Conservation (phyloP, 2,888 invertebrate genomes). For the Bugula neritina region DNA sequence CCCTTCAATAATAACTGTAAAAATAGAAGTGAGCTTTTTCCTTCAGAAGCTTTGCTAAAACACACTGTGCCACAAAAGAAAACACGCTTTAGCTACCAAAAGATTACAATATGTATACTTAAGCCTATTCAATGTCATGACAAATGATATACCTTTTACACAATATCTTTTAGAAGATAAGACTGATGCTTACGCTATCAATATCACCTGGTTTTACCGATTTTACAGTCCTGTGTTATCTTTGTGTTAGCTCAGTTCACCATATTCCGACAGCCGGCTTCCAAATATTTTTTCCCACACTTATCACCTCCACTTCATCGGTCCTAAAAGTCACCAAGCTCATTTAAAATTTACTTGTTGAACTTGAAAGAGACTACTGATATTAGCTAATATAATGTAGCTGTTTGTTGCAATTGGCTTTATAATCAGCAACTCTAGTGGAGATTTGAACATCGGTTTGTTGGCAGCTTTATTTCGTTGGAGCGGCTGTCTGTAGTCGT, state of each 20-base stretch:
- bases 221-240: background rate
- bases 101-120: too few relatives aligned
- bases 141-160: background rate
- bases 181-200: background rate
- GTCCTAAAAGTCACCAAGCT: background rate
- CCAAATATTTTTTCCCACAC: background rate
- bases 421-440: background rate
- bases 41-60: too few relatives aligned
- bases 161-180: background rate
- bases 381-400: background rate
- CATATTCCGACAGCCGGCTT: slow-evolving; percentile 1
- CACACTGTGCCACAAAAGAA: too few relatives aligned
- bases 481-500: background rate
- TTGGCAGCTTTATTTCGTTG: background rate
- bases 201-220: background rate
- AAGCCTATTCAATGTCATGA: background rate
- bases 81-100: too few relatives aligned
- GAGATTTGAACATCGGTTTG: background rate
- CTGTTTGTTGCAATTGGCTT: background rate
- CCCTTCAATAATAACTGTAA: too few relatives aligned
- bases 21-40: too few relatives aligned
- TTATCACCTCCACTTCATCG: slow-evolving; percentile 10
- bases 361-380: background rate
- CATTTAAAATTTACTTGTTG: slow-evolving; percentile 16
- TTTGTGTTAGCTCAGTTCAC: background rate